phyloP scores from a whole-genome alignment of 2,113 vertebrate species.

The Scomber japonicus region DNA sequence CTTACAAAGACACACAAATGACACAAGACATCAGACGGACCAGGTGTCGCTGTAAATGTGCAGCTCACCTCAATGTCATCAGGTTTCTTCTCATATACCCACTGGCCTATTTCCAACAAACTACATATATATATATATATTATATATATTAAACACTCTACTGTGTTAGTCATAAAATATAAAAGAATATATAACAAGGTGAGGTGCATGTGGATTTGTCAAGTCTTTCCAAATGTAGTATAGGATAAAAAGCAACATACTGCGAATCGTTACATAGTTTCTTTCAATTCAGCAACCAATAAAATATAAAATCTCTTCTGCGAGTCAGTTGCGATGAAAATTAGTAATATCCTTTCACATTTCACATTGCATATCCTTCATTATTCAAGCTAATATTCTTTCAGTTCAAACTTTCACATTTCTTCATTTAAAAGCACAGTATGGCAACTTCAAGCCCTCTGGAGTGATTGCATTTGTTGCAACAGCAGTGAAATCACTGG shows the following conservation, averaged over 20 bases:
- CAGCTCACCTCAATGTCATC: background rate
- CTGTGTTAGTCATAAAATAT: conserved; percentile 60
- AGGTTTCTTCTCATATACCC: conserved; percentile 21
- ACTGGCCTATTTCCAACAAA: conserved; percentile 45
- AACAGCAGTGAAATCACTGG: conserved; percentile 36
- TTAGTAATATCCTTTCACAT: conserved; percentile 6
- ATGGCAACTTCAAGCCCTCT: conserved; percentile 36
- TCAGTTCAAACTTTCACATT: conserved; percentile 43
- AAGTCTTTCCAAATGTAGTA: conserved; percentile 33
- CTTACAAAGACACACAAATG: conserved; percentile 25
- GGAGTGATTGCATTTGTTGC: conserved; percentile 52
- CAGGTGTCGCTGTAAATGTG: conserved; percentile 24
- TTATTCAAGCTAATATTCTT: background rate
- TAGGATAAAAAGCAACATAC: conserved; percentile 27
- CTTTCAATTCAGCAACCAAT: conserved; percentile 29
- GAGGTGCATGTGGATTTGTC: conserved; percentile 62
- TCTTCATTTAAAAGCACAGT: conserved; percentile 23
- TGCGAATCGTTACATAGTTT: conserved; percentile 53
- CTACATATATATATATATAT: conserved; percentile 18
- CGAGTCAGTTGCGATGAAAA: background rate
- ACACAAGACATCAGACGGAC: conserved; percentile 9
- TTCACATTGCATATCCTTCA: conserved; percentile 47
- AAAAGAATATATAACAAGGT: conserved; percentile 51
- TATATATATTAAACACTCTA: conserved; percentile 51
- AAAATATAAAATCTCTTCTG: conserved; percentile 44